phyloP scores from a whole-genome alignment of 2,113 vertebrate species.

The Colaptes auratus region DNA sequence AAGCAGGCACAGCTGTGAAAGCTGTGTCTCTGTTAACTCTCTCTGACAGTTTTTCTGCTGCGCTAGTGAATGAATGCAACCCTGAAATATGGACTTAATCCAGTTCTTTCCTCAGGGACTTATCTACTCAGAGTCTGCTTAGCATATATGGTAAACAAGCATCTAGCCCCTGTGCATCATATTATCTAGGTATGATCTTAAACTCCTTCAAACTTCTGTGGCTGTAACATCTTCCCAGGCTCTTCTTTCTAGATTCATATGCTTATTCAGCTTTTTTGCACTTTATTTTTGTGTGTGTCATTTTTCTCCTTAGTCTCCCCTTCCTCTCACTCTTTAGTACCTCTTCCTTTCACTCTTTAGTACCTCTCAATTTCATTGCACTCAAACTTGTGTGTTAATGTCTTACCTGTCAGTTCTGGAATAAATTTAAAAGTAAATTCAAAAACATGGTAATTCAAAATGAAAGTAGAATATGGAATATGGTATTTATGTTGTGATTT shows the following conservation, averaged over 20 bases:
- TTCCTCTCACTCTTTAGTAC: not conserved
- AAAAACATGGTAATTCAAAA: not conserved
- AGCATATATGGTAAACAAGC: not conserved
- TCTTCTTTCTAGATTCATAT: not conserved
- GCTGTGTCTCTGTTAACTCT: rapidly evolving
- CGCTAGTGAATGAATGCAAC: not conserved
- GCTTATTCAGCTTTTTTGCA: not conserved
- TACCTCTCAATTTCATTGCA: not conserved
- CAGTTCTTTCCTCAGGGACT: not conserved
- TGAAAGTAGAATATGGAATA: not conserved
- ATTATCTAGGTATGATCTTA: not conserved
- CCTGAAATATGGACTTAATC: not conserved
- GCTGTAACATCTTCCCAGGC: not conserved
- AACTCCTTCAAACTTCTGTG: not conserved
- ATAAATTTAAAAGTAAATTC: not conserved
- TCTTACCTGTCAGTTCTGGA: not conserved
- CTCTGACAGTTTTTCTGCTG: not conserved
- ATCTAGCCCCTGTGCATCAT: rapidly evolving
- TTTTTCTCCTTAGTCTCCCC: not conserved
- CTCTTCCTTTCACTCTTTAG: not conserved
- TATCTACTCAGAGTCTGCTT: not conserved
- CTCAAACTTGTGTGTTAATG: not conserved
- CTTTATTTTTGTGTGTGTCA: not conserved
- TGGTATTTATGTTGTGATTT: not conserved
- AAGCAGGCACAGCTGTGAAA: not conserved